Base-by-base conservation (phyloP, 2,888 invertebrate genomes). In the Phaonia tiefii region DNA sequence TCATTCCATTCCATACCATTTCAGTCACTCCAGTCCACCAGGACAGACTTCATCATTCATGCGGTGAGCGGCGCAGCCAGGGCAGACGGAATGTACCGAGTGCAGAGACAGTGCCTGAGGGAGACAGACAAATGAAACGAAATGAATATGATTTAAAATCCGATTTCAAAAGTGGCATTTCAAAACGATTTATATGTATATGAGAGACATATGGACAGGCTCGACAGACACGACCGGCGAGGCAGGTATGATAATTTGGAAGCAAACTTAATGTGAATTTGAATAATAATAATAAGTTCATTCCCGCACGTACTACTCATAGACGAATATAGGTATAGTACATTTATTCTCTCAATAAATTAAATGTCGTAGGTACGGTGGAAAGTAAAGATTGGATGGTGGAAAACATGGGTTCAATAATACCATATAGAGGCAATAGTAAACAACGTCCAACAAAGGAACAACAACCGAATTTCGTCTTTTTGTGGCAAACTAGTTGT, bases 91-190 rank as follows among this genome's bases (percentile, higher is more conserved):
- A 63, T 63, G 63, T 63, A 22, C 15, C 49, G 54, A 65, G 51
- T 69, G 65, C 78, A 69, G 69, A 72, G 73, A 75, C 74, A 74
- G 67, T 66, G 75, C 77, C 77, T 67, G 7, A 73, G 72, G 75
- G 54, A 70, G 77, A 77, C 73, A 82, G 76, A 80, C 75, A 75
- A 66, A 75, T 56, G 31, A 65, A 70, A 75, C 49, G 73, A 76
- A 75, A 83, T 83, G 83, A 84, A 86, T 86, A 88, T 89, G 89
- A 89, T 89, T 89, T 89, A 89, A 88, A 89, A 87, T 89, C 86
- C 88, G 88, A 89, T 89, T 89, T 89, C 89, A 88, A 89, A 89
- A 87, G 88, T 87, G 89, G 87, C 85, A 86, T 86, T 86, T 83
- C 84, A 79, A 81, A 80, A 76, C 81, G 82, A 84, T 81, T 81